Conservation (phyloP, 2,113 vertebrate species). For the Carassius carassius region DNA sequence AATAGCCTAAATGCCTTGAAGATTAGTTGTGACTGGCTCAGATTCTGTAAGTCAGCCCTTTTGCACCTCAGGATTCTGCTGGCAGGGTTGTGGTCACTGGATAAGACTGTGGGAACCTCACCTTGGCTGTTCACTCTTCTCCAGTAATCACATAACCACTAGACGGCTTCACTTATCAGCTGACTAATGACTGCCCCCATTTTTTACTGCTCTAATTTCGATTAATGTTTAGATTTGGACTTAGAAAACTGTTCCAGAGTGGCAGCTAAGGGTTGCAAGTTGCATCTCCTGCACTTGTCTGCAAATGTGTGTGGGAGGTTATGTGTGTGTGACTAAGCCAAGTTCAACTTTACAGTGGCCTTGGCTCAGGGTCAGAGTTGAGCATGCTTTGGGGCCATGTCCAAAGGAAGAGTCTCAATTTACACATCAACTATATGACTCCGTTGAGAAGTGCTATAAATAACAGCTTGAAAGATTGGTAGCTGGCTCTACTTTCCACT, state of each 20-base stretch:
- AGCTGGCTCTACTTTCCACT: slow-evolving; percentile 62
- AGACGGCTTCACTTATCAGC: slow-evolving; percentile 31
- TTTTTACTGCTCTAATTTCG: neutral
- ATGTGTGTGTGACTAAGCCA: slow-evolving; percentile 55
- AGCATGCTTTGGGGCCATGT: slow-evolving; percentile 58
- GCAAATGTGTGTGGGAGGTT: neutral
- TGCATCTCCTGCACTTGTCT: neutral
- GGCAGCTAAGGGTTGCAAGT: neutral
- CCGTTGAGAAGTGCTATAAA: slow-evolving; percentile 67
- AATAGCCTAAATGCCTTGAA: slow-evolving; percentile 63
- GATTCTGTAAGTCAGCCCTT: slow-evolving; percentile 65
- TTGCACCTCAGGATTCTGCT: slow-evolving; percentile 67
- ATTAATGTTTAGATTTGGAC: neutral
- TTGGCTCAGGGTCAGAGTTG: slow-evolving; percentile 71
- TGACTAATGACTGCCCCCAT: neutral
- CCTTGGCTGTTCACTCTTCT: slow-evolving; percentile 46
- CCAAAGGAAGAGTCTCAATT: slow-evolving; percentile 70
- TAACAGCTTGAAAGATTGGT: slow-evolving; percentile 68
- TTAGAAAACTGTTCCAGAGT: too few relatives aligned
- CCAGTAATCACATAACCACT: slow-evolving; percentile 38
- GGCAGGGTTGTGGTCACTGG: slow-evolving; percentile 66
- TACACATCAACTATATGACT: slow-evolving; percentile 67
- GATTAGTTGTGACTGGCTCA: slow-evolving; percentile 66
- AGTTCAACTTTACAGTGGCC: slow-evolving; percentile 63
- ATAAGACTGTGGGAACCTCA: slow-evolving; percentile 72